Percentiles rank a stretch among this genome's conserved stretches.
phyloP scores from a whole-genome alignment of 92 coral and sea anemone genomes.

The Scolanthus callimorphus region DNA sequence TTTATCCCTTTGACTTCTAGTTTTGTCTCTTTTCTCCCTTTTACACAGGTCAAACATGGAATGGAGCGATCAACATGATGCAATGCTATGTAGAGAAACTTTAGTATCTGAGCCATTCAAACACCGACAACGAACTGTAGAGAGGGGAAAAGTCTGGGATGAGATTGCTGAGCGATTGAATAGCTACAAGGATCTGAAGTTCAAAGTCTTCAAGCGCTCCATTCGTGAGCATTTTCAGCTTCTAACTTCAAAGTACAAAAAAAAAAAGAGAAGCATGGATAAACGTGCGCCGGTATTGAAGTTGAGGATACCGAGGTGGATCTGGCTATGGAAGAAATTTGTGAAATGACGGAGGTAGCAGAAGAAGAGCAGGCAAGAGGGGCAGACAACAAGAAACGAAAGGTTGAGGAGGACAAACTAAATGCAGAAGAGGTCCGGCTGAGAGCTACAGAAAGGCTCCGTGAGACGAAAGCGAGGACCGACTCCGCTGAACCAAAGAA shows the following conservation, averaged over 20 bases:
- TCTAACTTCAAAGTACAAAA: constrained; percentile 13
- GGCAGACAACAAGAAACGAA: constrained; percentile 1
- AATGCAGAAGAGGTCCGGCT: constrained; percentile 19
- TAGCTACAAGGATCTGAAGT: constrained; percentile 17
- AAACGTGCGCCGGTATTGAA: constrained; percentile 8
- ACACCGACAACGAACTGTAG: constrained; percentile 7
- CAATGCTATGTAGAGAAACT: constrained; percentile 23
- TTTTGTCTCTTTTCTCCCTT: not conserved
- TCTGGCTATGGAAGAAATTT: constrained; percentile 17
- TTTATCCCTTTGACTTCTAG: no score
- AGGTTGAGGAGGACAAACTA: not conserved
- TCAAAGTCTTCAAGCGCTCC: constrained; percentile 6
- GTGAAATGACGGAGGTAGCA: constrained; percentile 13
- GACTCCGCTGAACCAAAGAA: constrained; percentile 7
- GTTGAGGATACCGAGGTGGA: constrained; percentile 8
- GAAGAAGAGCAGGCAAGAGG: constrained; percentile 8
- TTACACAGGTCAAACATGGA: not conserved
- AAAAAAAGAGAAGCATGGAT: constrained; percentile 7
- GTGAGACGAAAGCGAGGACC: constrained; percentile 4
- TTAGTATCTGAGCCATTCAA: constrained; percentile 23
- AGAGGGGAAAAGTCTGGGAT: constrained; percentile 32
- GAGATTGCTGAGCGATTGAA: constrained; percentile 20
- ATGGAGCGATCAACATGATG: constrained; percentile 26
- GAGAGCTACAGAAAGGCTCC: constrained; percentile 3
- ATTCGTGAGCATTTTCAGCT: constrained; percentile 13